A percentile compares a stretch with the other conserved stretches of the same genome.
Conservation (phyloP, 2,113 vertebrate genomes). For the Rhinopomastus cyanomelas region DNA sequence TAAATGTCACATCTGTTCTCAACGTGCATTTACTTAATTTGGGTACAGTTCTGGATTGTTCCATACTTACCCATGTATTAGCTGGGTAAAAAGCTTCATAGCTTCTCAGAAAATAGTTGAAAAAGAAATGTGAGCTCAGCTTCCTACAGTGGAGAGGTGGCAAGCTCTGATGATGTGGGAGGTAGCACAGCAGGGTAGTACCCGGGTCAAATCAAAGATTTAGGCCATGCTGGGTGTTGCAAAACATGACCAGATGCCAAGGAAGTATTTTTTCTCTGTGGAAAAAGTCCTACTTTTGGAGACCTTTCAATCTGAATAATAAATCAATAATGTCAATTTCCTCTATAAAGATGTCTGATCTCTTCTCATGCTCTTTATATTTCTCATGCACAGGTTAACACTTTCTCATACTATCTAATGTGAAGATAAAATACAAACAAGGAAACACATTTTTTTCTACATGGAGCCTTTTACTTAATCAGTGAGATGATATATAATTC, state of each 20-base stretch:
- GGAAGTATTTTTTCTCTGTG: neutral
- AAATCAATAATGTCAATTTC: neutral
- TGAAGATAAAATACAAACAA: neutral
- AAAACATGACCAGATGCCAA: neutral
- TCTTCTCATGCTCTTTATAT: neutral
- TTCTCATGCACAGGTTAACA: neutral
- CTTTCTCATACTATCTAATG: neutral
- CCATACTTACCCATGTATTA: neutral
- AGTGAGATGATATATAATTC: neutral
- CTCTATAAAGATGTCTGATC: neutral
- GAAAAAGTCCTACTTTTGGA: neutral
- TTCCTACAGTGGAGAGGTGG: neutral
- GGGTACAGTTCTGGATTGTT: neutral
- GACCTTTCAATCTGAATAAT: neutral
- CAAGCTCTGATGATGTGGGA: neutral
- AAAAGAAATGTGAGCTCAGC: neutral
- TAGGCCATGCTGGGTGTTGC: neutral
- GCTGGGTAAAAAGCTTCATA: neutral
- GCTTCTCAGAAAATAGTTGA: neutral
- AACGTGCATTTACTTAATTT: neutral
- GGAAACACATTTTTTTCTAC: neutral
- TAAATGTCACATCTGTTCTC: constrained; percentile 9
- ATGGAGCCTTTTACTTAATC: neutral
- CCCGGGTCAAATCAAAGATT: neutral
- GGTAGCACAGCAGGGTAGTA: neutral